These are phyloP conservation scores for Hylaeus volcanicus DNA, from an alignment of 1,140 invertebrate species.

Conservation along the genomic window DNA sequence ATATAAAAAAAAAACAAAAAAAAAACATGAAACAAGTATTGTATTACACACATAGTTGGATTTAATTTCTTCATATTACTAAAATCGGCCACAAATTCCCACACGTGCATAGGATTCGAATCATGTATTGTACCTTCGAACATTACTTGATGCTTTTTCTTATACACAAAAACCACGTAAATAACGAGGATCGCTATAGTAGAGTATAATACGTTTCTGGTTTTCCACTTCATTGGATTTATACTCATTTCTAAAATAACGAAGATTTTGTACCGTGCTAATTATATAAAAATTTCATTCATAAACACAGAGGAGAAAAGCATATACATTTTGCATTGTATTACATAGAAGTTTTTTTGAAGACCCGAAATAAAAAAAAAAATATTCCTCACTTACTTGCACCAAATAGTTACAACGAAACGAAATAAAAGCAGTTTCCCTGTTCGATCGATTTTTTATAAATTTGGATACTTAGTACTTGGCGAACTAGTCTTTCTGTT, in stretches of 20 bases:
- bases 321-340: neutral
- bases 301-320: neutral
- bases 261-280: neutral
- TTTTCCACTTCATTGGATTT: slow-evolving; percentile 79
- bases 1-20: too few relatives aligned
- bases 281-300: neutral
- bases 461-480: neutral
- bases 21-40: neutral
- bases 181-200: slow-evolving; percentile 44
- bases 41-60: slow-evolving; percentile 85
- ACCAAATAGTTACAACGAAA: slow-evolving; percentile 10
- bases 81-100: slow-evolving; percentile 88
- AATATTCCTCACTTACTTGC: slow-evolving; percentile 34
- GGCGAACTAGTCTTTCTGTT: neutral
- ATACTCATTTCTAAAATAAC: slow-evolving; percentile 68
- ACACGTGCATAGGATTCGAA: slow-evolving; percentile 82
- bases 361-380: neutral
- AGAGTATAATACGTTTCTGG: slow-evolving; percentile 57
- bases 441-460: neutral
- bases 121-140: slow-evolving; percentile 79
- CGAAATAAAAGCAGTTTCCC: neutral
- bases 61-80: slow-evolving; percentile 87
- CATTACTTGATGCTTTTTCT: slow-evolving; percentile 67
- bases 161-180: slow-evolving; percentile 72
- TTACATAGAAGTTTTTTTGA: neutral